Base-by-base conservation (phyloP, 2,888 invertebrate species). In the Elysia crispata region DNA sequence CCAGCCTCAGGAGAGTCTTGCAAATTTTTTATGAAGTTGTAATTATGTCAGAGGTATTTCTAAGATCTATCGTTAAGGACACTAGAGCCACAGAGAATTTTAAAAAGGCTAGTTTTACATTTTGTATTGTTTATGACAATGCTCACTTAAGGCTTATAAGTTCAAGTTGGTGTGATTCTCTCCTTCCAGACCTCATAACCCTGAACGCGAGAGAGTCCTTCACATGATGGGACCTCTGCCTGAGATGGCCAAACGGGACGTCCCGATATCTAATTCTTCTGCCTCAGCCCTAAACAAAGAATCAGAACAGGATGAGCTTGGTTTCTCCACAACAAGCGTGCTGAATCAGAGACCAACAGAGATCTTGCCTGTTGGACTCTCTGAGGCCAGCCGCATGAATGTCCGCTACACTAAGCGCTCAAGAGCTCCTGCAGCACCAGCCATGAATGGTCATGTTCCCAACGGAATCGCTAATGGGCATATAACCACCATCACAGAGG, bases 341-440 rank as follows among this genome's bases (percentile, higher is more conserved):
- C 84, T 89, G 1, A 90, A 90, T 81, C 87, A 88, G 82, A 79
- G 90, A 69, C 89, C 89, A 5, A 86, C 87, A 73, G 89, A 88
- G 30, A 86, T 89, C 73, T 81, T 84, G 66, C 81, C 86, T 20
- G 84, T 85, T 64, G 88, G 87, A 49, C 86, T 92, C 30, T 91
- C 92, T 0, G 89, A 89, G 69, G 90, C 87, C 83, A 89, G 87
- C 74, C 67, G 57, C 73, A 86, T 92, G 49, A 92, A 92, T 83
- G 84, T 88, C 50, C 86, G 92, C 41, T 92, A 92, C 84, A 87
- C 86, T 8, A 86, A 88, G 81, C 83, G 88, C 5, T 76, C 80
- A 23, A 85, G 79, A 15, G 82, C 81, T 1, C 83, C 88, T 70
- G 81, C 81, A 54, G 86, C 87, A 0, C 83, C 83, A 1, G 79